Evolutionary conservation across 2,888 invertebrate genomes (phyloP), one percentile per base, ranked within the genome.

Genomic region (Gisinianus flammeolus): DNA sequence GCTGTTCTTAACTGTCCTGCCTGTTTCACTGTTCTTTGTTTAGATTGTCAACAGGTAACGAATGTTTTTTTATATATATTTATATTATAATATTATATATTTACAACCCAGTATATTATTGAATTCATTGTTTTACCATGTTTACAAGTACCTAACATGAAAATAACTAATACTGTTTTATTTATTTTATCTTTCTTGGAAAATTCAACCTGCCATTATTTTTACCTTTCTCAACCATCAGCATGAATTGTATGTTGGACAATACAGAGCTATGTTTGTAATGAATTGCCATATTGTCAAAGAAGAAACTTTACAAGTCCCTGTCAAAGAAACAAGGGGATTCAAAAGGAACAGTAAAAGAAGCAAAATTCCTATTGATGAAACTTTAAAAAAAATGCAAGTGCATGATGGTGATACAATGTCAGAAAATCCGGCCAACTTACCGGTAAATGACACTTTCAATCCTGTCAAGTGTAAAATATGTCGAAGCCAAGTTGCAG

Each of bases 211-310:
- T n/a, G n/a, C n/a, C n/a, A n/a, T n/a, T n/a, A n/a, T n/a, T n/a
- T n/a, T n/a, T n/a, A n/a, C n/a, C n/a, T n/a, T n/a, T n/a, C n/a
- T n/a, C n/a, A n/a, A n/a, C 12, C 44, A 35, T 44, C 24, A 89
- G 79, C 90, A 90, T 85, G 88, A 87, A 56, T 83, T 87, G 0
- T 90, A 90, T 85, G 86, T 87, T 75, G 88, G 88, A 78, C 90
- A 90, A 83, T 90, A 89, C 85, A 86, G 90, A 81, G 90, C 90
- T 16, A 90, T 90, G 90, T 90, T 90, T 86, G 90, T 90, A 1
- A 87, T 87, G 83, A 90, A 90, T 85, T 90, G 90, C 85, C 84
- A 78, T n/a, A 86, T 89, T 2, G 88, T 89, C 77, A 83, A 85
- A 72, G 86, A 86, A 3, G 85, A 87, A 81, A 81, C 79, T 4